phyloP scores from a whole-genome alignment of 2,888 invertebrate genomes.

The Aspidiotus destructor region DNA sequence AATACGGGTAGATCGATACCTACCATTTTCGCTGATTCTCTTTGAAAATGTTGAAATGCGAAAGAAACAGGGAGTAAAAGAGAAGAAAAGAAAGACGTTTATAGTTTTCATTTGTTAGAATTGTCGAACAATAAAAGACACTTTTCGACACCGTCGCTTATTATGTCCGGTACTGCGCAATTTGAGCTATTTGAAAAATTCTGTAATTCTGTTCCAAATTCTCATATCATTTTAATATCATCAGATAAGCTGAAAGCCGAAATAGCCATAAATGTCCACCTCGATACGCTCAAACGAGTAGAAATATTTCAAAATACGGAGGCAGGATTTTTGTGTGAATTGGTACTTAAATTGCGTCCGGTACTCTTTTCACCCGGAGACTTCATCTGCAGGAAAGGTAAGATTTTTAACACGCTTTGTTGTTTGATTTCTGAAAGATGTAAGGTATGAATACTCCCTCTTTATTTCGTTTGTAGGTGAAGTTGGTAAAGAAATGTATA shows the following conservation, averaged over 20 bases:
- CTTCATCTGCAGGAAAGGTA: slow-evolving; percentile 98
- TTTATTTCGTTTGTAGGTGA: slow-evolving; percentile 60
- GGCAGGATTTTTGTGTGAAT: slow-evolving; percentile 94
- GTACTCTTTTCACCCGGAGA: slow-evolving; percentile 97
- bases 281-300: slow-evolving; percentile 93
- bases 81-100: no score
- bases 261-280: slow-evolving; percentile 97
- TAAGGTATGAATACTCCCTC: not conserved
- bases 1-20: no score
- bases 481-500: slow-evolving; percentile 99
- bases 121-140: no score
- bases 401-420: slow-evolving; percentile 35
- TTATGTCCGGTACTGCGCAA: no score
- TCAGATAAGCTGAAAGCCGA: slow-evolving; percentile 93
- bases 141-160: no score
- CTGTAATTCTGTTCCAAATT: not conserved
- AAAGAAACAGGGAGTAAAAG: no score
- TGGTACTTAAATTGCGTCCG: slow-evolving; percentile 86
- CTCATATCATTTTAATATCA: slow-evolving; percentile 34
- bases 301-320: slow-evolving; percentile 99
- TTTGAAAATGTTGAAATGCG: no score
- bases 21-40: no score
- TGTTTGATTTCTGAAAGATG: not conserved
- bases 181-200: no score
- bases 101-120: no score